A percentile compares a stretch with the other conserved stretches of the same genome.
Evolutionary conservation across 2,113 vertebrate species (phyloP).

Genomic region (Rhinoderma darwinii): DNA sequence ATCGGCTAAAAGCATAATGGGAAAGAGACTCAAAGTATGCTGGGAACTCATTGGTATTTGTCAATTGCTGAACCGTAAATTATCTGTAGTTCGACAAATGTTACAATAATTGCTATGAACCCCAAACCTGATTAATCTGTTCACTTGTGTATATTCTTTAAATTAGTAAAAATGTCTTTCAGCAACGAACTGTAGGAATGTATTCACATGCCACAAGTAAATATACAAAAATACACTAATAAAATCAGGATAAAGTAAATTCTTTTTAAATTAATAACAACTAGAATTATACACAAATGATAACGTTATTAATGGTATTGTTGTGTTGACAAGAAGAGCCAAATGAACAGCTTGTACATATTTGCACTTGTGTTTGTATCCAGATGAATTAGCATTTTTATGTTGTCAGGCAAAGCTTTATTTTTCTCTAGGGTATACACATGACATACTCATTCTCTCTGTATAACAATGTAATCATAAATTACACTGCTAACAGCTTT

Average conservation of each 20-base stretch:
- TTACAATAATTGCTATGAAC: too few relatives aligned
- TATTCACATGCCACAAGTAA: neutral
- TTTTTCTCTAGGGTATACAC: neutral
- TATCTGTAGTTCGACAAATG: too few relatives aligned
- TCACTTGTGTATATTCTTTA: too few relatives aligned
- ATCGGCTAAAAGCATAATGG: too few relatives aligned
- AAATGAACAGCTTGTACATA: conserved; percentile 19
- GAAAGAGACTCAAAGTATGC: too few relatives aligned
- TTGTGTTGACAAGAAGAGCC: neutral
- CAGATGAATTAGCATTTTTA: conserved; percentile 15
- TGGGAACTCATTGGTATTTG: too few relatives aligned
- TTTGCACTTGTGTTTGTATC: neutral
- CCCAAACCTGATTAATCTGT: too few relatives aligned
- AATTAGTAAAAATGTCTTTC: too few relatives aligned
- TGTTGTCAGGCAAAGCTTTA: conserved; percentile 3
- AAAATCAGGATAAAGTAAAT: neutral
- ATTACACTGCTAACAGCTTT: too few relatives aligned
- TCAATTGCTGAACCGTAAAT: too few relatives aligned
- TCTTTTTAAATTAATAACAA: neutral
- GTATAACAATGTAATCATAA: neutral
- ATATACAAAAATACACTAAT: neutral
- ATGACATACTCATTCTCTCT: neutral
- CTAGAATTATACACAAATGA: neutral
- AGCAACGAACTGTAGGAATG: too few relatives aligned
- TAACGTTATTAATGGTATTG: neutral